These are phyloP conservation scores for Drosophila quasianomalipes DNA, from an alignment of 2,888 invertebrate species.

Conservation along the genomic window DNA sequence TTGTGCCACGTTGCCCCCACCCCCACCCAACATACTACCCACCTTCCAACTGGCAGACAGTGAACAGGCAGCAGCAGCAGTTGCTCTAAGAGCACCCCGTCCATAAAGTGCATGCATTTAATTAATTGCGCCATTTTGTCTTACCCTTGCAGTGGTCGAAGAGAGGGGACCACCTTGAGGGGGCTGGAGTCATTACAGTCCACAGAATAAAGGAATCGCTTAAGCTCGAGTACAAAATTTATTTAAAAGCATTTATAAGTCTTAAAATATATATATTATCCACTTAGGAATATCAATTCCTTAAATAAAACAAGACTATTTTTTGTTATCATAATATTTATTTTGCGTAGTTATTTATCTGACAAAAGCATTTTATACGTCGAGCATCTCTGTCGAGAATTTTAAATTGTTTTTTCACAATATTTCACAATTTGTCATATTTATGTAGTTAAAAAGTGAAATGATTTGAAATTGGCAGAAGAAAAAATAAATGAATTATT, in stretches of 20 bases:
- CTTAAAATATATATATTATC: background rate
- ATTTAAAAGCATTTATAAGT: slow-evolving; percentile 8
- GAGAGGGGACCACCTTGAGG: background rate
- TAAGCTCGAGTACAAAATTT: slow-evolving; percentile 25
- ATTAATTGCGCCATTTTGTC: slow-evolving; percentile 72
- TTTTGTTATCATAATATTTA: background rate
- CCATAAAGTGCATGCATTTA: slow-evolving; percentile 75
- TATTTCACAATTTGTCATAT: background rate
- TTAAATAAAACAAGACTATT: background rate
- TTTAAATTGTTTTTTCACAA: background rate
- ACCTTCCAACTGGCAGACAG: slow-evolving; percentile 1
- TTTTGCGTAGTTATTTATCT: background rate
- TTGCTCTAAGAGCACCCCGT: slow-evolving; percentile 13
- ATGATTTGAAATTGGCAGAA: background rate
- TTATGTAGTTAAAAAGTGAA: background rate
- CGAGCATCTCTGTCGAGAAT: background rate
- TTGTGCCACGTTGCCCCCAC: slow-evolving; percentile 18
- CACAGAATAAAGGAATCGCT: slow-evolving; percentile 1
- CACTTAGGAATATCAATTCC: background rate
- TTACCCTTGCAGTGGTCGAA: slow-evolving; percentile 47
- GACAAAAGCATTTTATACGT: background rate
- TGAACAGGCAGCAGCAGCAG: slow-evolving; percentile 5
- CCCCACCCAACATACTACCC: background rate
- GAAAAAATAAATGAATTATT: background rate
- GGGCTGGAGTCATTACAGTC: background rate